Evolutionary conservation across 2,797 vertebrate species (phyloP), one percentile per base, ranked within the genome.

Genomic region (Peromyscus eremicus): DNA sequence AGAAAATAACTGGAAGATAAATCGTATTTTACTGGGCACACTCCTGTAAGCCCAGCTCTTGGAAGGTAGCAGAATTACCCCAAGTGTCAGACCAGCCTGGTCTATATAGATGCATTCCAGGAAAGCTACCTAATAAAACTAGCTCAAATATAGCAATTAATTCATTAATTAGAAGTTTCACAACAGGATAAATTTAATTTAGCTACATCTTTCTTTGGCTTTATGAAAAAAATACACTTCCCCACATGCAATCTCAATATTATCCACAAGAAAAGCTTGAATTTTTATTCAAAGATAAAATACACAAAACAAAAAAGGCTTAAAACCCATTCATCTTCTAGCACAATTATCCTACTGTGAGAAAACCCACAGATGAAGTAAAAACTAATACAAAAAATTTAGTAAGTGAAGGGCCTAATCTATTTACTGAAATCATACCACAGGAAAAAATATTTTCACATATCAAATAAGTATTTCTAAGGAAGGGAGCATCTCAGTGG

Each of bases 381-480:
- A n/a, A n/a, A n/a, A n/a, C n/a, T n/a, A n/a, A n/a, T n/a, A n/a
- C n/a, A n/a, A n/a, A n/a, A n/a, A n/a, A 55, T 77, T 77, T 55
- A 64, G 11, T 87, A n/a, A 29, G 57, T 60, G 64, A 94, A 95
- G 9, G 37, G 40, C 68, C 49, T 84, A 49, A 92, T n/a, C 68
- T 57, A 82, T 13, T 82, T 64, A 46, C 57, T 49, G 34, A 86
- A 34, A n/a, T 40, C 52, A 23, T 64, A 85, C 19, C 52, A 57
- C 89, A 80, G 9, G 89, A n/a, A 79, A 80, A 85, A 49, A n/a
- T 7, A 66, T 82, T 79, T 94, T 84, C 34, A 84, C 94, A 94
- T 37, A 92, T 37, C 70, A 21, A 60, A 77, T 49, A 85, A 70
- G 25, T 16, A 90, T 66, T 66, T 10, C 60, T 32, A 90, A 49